These are phyloP conservation scores for Pagrus major DNA, from an alignment of 2,113 vertebrate genomes.

Conservation along the genomic window DNA sequence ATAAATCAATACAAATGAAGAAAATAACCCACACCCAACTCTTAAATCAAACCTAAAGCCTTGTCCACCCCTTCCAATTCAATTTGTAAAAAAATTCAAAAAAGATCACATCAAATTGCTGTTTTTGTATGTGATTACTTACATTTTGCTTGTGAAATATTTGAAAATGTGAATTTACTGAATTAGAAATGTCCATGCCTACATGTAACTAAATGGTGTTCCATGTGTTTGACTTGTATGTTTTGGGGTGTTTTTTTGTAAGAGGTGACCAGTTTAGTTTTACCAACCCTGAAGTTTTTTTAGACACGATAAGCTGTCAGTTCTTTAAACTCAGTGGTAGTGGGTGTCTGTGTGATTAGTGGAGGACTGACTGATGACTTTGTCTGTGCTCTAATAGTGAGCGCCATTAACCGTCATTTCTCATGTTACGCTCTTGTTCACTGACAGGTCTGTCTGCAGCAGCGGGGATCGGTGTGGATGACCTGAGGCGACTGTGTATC, in stretches of 20 bases:
- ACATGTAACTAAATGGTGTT: not conserved
- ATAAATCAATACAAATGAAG: too few relatives aligned
- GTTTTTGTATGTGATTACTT: too few relatives aligned
- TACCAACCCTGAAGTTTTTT: not conserved
- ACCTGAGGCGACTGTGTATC: conserved; percentile 85
- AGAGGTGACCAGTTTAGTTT: not conserved
- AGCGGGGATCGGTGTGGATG: conserved; percentile 85
- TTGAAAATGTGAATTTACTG: not conserved
- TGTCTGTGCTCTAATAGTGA: not conserved
- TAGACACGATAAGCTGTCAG: not conserved
- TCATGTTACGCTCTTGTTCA: not conserved
- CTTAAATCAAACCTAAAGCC: not conserved
- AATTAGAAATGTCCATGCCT: too few relatives aligned
- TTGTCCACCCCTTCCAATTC: too few relatives aligned
- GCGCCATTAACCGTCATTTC: not conserved
- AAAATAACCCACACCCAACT: not conserved
- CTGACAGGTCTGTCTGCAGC: conserved; percentile 83
- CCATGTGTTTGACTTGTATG: conserved; percentile 2
- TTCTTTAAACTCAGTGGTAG: not conserved
- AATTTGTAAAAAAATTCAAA: not conserved
- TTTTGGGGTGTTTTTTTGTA: too few relatives aligned
- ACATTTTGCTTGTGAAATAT: not conserved
- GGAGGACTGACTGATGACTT: not conserved
- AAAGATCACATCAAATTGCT: not conserved
- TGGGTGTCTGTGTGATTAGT: not conserved